Percentiles rank a stretch among this genome's conserved stretches.
Conservation (phyloP, 2,113 vertebrate species). For the Chloroceryle aenea region DNA sequence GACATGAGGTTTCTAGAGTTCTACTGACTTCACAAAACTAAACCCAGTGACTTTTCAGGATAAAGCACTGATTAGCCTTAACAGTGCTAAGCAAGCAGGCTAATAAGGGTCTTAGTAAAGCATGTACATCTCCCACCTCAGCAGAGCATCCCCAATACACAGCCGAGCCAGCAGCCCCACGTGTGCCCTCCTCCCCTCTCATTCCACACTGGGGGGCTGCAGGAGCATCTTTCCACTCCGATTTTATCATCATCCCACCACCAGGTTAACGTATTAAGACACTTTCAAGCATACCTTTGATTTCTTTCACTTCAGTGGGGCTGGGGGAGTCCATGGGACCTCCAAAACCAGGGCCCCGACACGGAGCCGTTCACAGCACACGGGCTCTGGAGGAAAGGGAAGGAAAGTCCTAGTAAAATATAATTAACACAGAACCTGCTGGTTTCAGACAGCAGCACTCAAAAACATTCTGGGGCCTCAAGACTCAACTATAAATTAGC, state of each 20-base stretch:
- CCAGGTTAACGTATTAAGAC: rapidly evolving
- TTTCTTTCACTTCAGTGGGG: too few relatives aligned
- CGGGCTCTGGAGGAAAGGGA: background rate
- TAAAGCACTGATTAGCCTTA: background rate
- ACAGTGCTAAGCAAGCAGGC: rapidly evolving
- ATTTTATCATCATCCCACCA: rapidly evolving
- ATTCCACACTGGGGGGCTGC: background rate
- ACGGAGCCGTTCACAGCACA: rapidly evolving
- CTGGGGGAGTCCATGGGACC: rapidly evolving
- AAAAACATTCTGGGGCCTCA: background rate
- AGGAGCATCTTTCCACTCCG: background rate
- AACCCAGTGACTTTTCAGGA: background rate
- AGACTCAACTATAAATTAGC: background rate
- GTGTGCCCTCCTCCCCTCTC: rapidly evolving
- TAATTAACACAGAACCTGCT: background rate
- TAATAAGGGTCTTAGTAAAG: rapidly evolving
- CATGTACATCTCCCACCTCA: rapidly evolving
- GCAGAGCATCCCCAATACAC: rapidly evolving
- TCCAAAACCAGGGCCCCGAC: rapidly evolving
- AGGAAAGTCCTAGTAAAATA: rapidly evolving
- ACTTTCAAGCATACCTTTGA: rapidly evolving
- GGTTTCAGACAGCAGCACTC: background rate
- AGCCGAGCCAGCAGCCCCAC: background rate
- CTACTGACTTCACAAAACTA: background rate
- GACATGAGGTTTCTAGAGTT: rapidly evolving